Evolutionary conservation across 2,113 vertebrate species (phyloP).

Genomic region (human (Homo sapiens)): GRCh38 chr17:69946001-69946500

Average conservation of each 20-base stretch:
- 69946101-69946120: slow-evolving; percentile 79
- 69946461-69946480: too few relatives aligned
- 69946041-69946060: slow-evolving; percentile 79
- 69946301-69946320: slow-evolving; percentile 55
- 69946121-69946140: slow-evolving; percentile 85
- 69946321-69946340: slow-evolving; percentile 52
- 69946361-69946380: neutral
- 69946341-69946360: neutral
- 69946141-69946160: slow-evolving; percentile 86
- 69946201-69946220: slow-evolving; percentile 62
- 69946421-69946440: neutral
- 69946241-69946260: slow-evolving; percentile 76
- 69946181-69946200: slow-evolving; percentile 79
- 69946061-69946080: slow-evolving; percentile 86
- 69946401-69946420: neutral
- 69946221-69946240: slow-evolving; percentile 73
- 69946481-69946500: too few relatives aligned
- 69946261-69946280: slow-evolving; percentile 68
- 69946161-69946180: slow-evolving; percentile 84
- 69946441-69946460: neutral
- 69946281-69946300: slow-evolving; percentile 39
- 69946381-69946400: neutral
- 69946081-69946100: slow-evolving; percentile 83
- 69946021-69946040: slow-evolving; percentile 79
- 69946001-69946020: slow-evolving; percentile 71